Evolutionary conservation across 2,888 invertebrate species (phyloP).

Genomic region (Rhopalosiphum nymphaeae): DNA sequence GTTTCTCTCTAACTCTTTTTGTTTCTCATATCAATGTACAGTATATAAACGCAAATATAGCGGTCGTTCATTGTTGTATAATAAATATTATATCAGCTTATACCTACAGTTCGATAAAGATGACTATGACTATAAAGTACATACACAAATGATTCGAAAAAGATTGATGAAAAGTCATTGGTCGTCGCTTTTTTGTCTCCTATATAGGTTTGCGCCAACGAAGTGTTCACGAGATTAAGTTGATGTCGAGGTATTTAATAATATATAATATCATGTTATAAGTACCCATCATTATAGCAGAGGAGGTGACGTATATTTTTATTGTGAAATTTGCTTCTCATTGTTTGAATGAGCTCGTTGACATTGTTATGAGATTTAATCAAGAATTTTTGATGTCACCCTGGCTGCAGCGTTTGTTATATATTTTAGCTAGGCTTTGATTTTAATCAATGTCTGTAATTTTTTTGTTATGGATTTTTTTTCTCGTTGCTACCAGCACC

Average conservation of each 20-base stretch:
- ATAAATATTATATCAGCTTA: neutral
- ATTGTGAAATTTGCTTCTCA: neutral
- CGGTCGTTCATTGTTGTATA: neutral
- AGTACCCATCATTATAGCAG: neutral
- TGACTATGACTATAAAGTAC: neutral
- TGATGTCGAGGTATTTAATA: neutral
- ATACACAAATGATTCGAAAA: neutral
- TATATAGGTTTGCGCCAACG: neutral
- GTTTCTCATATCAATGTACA: neutral
- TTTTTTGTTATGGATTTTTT: neutral
- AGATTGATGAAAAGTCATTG: neutral
- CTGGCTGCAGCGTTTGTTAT: neutral
- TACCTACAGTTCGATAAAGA: neutral
- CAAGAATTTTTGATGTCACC: neutral
- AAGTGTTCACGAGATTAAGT: neutral
- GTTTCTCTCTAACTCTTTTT: neutral
- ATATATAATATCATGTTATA: neutral
- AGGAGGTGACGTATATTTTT: neutral
- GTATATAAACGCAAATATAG: neutral
- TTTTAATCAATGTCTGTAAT: neutral
- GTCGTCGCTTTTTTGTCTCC: neutral
- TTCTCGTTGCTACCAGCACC: neutral
- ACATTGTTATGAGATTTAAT: neutral
- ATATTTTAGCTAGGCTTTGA: neutral
- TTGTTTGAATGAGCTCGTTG: neutral